Evolutionary conservation across 2,113 vertebrate genomes (phyloP), one percentile per base, ranked within the genome.

Genomic region (Uria lomvia): DNA sequence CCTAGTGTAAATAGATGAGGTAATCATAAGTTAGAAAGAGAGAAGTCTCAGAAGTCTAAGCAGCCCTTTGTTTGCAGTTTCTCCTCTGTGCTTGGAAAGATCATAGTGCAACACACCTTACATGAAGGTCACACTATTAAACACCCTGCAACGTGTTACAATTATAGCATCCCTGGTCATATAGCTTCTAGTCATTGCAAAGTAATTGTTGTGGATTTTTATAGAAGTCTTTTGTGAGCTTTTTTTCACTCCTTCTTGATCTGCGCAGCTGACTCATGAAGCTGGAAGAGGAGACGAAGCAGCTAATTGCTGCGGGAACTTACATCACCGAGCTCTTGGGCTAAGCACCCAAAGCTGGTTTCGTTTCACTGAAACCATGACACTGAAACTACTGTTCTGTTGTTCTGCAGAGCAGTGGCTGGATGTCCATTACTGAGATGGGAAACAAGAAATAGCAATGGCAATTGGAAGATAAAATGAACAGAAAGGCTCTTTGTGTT

Each of bases 181-280:
- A 49, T 92, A 97, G 92, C 92, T 93, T 92, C 96, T 88, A 88
- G 75, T 93, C 94, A 88, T 96, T 96, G 95, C 95, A 97, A 91
- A 96, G 96, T 96, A 96, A 96, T 97, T 95, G 94, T 66, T 97
- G 94, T 75, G 50, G 62, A 92, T 93, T 96, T 97, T 97, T 97
- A 96, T 78, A 79, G 86, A 83, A 88, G 80, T 58, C 52, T 94
- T 96, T 91, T 95, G 95, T 97, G 88, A 68, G 55, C 52, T 74
- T 73, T 80, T 74, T 85, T 88, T 70, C 55, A 77, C 70, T 92
- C 56, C 49, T 94, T 18, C 91, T 96, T 87, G 92, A 42, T 97
- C 93, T 80, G 65, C 32, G 68, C 91, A 78, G 90, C 91, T 97
- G 97, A 97, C 94, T 97, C 96, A 97, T 63, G 22, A 76, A 79